Base-by-base conservation (phyloP, 2,888 invertebrate genomes). In the Eilema depressum region DNA sequence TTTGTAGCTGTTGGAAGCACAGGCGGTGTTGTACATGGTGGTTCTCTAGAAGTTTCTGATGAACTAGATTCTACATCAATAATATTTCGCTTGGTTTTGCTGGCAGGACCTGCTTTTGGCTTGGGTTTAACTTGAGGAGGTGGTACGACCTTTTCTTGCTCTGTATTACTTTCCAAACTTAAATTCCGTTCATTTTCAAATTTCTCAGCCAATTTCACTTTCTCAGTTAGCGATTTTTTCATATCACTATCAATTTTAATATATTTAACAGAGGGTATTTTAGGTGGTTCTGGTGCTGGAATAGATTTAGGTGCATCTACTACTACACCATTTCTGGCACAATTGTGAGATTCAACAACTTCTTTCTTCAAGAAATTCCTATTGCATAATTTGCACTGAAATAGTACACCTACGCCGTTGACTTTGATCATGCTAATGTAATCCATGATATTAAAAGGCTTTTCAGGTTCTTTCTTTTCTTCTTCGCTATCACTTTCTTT, bases 351-450 rank as follows among this genome's bases (percentile, higher is more conserved):
- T 81, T 89, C 78, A 1, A 95, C 92, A 3, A 93, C 91, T 66
- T 94, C 92, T 80, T 92, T 92, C 73, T 91, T 93, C 7, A 95
- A 81, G 75, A 95, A 95, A 75, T 95, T 94, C 77, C 94, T 90
- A 74, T 93, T 93, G 74, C 95, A 95, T 26, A 95, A 79, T 79
- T 92, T 92, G 83, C 95, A 95, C 76, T 95, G 94, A 81, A 91
- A 95, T 25, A 95, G 80, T n/a, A 90, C 84, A 65, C 95, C 95
- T 2, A 95, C 94, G 60, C 92, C 93, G 83, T 92, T 93, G 0
- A 95, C 95, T 87, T 94, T 95, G 12, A 95, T 93, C 80, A 86
- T 93, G 74, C 91, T 91, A 2, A 95, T 87, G 79, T 95, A 89
- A 70, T 95, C 92, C 94, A 94, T 94, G 47, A 95, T 95, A 77